Percentiles rank a stretch among this genome's conserved stretches.
phyloP scores from a whole-genome alignment of 2,888 invertebrate species.

The Temnothorax ravouxi region DNA sequence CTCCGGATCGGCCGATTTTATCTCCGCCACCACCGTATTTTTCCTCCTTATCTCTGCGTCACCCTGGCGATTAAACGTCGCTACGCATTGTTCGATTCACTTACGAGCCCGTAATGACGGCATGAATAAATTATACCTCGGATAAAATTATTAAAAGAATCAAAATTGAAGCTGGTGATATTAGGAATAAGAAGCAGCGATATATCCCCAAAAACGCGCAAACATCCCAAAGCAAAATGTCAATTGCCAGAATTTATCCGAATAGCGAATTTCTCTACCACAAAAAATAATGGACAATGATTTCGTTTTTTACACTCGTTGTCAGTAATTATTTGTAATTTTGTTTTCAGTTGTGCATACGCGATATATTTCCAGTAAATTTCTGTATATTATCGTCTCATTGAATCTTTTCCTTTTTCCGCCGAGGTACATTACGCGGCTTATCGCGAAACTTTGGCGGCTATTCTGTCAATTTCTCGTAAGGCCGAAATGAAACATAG shows the following conservation, averaged over 20 bases:
- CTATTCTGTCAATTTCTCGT: conserved; percentile 33
- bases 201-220: neutral
- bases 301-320: neutral
- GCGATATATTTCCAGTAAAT: neutral
- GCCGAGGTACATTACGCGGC: neutral
- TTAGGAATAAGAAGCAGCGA: neutral
- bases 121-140: neutral
- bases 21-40: neutral
- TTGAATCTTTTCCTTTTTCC: neutral
- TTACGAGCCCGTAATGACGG: neutral
- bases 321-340: neutral
- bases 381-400: neutral
- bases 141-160: neutral
- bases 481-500: conserved; percentile 64
- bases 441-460: conserved; percentile 43
- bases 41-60: neutral
- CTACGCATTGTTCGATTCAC: neutral
- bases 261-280: neutral
- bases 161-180: neutral
- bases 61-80: neutral
- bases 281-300: neutral
- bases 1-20: neutral
- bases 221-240: neutral
- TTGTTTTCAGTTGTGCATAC: neutral
- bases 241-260: neutral